Base-by-base conservation (phyloP, 2,888 invertebrate species). In the Chrysomela aeneicollis region DNA sequence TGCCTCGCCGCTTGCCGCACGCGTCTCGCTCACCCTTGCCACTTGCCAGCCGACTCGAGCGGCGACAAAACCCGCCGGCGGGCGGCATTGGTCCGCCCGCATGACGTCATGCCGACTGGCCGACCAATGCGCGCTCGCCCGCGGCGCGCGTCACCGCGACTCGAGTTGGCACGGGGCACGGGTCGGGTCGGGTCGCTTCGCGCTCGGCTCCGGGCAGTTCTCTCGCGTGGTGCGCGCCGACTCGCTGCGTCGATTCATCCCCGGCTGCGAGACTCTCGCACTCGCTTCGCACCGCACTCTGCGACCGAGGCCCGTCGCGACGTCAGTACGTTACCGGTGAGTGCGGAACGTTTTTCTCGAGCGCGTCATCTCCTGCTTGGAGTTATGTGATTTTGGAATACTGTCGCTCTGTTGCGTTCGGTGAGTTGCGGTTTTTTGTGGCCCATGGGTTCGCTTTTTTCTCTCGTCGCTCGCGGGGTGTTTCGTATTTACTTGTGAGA, bases 51-150 rank as follows among this genome's bases (percentile, higher is more conserved):
- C 81, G 80, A 79, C 80, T 78, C 71, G 74, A 76, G 73, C 78
- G 76, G 78, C 79, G 79, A n/a, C 78, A 79, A 79, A 79, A 78
- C 79, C 79, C 78, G 78, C 77, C 76, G 77, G 74, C 76, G 71
- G 67, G 67, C 70, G 71, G 71, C 73, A 81, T 81, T 79, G 82
- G 80, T 73, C 73, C 76, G 63, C 68, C 74, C 71, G 67, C 63
- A 76, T 78, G 79, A 83, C 83, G 83, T 82, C 81, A 82, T 75
- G 66, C 70, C 64, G 66, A 69, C 70, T 70, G 78, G 78, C 79
- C 79, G 80, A 80, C 83, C 82, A 83, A 83, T 83, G 78, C 76
- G 72, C 83, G 82, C 82, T 82, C 76, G 73, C 66, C 77, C 75
- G 77, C 76, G 76, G 79, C 79, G 79, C 80, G 80, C 80, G 79